phyloP scores from a whole-genome alignment of 2,113 vertebrate species.

The Myotis davidii region DNA sequence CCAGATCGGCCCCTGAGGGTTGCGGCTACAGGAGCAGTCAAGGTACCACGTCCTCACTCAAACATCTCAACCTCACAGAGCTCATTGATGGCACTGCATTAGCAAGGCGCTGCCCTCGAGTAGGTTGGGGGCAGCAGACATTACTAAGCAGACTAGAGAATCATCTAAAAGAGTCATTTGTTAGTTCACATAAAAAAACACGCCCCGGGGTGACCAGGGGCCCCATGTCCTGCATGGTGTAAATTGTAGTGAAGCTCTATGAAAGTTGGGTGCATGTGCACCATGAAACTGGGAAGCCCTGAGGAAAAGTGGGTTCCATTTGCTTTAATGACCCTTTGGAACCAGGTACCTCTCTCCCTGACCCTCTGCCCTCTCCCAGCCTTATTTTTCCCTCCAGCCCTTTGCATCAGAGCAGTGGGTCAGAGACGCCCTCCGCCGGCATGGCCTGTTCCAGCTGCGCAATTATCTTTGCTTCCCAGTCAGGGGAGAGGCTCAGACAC shows the following conservation, averaged over 20 bases:
- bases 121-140: not conserved
- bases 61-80: not conserved
- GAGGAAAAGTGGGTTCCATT: not conserved
- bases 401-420: not conserved
- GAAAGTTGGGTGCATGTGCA: not conserved
- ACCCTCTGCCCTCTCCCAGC: not conserved
- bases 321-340: not conserved
- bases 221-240: not conserved
- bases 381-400: not conserved
- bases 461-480: constrained; percentile 36
- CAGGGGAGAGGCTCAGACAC: constrained; percentile 39
- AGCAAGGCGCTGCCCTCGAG: not conserved
- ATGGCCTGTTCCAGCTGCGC: constrained; percentile 19
- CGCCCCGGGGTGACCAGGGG: not conserved
- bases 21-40: not conserved
- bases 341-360: not conserved
- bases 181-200: not conserved
- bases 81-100: not conserved
- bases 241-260: too few species aligned
- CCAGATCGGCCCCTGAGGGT: not conserved
- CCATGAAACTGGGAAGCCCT: not conserved
- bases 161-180: not conserved
- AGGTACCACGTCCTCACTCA: not conserved
- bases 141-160: not conserved
- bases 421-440: not conserved